Base-by-base conservation (phyloP, 2,888 invertebrate species). In the Melanargia galathea region DNA sequence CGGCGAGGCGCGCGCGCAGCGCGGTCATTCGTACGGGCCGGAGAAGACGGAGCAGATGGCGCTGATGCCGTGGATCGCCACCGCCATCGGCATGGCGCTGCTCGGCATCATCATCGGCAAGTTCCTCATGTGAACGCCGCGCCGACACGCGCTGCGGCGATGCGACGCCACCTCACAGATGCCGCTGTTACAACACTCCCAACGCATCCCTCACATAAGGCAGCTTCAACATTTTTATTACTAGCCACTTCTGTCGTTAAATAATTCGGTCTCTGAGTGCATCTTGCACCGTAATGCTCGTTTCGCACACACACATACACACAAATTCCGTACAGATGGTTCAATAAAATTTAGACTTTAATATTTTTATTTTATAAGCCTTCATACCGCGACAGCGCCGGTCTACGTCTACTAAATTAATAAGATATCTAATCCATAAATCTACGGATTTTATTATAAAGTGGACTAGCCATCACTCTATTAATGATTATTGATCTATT, bases 41-140 rank as follows among this genome's bases (percentile, higher is more conserved):
- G 94, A 94, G 89, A 93, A 94, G 80, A 91, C 83, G 74, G 92
- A 93, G 72, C 93, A 93, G 78, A 78, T 86, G 66, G 90, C 92
- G 69, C 84, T 93, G 71, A 93, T 93, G 90, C 92, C 94, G 70
- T 94, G 93, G 90, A 86, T 96, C 73, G 93, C 92, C 74, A 86
- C 94, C 73, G 94, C 94, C 70, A 82, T 96, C 75, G 92, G 93
- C 76, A 93, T 95, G 89, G 94, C 94, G 73, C 82, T 96, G 71
- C 83, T 96, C 81, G 95, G 96, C 82, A 92, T 96, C 81, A 92
- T 96, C 84, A 92, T 96, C 84, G 96, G 96, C 84, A 96, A 96
- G 91, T 95, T 94, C 91, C 89, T 95, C 88, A 95, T 96, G 92
- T 96, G 95, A 96, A 94, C 92, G 81, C 71, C 65, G 73, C 55